phyloP scores from a whole-genome alignment of 2,888 invertebrate genomes.

The Agapostemon virescens region DNA sequence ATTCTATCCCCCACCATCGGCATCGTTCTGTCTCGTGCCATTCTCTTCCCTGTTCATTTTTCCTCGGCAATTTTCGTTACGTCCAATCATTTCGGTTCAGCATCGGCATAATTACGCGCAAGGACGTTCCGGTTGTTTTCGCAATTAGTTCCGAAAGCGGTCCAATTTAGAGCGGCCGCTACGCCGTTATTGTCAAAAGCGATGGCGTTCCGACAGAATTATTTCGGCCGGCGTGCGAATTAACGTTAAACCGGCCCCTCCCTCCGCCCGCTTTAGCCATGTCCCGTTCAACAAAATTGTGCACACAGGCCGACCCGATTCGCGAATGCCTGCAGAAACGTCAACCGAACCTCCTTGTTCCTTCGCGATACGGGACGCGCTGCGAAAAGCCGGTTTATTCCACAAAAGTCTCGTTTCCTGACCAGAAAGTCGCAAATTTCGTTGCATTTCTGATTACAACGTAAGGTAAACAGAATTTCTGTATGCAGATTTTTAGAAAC shows the following conservation, averaged over 20 bases:
- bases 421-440: not conserved
- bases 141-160: conserved; percentile 28
- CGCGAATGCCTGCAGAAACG: not conserved
- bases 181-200: conserved; percentile 4
- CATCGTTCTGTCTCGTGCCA: not conserved
- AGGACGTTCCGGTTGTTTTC: conserved; percentile 14
- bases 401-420: not conserved
- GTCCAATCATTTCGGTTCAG: conserved; percentile 1
- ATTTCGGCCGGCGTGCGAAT: conserved; percentile 12
- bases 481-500: not conserved
- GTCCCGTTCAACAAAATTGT: not conserved
- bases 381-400: not conserved
- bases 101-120: conserved; percentile 30
- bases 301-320: not conserved
- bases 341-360: not conserved
- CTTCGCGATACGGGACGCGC: not conserved
- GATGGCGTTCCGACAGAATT: conserved; percentile 16
- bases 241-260: conserved; percentile 2
- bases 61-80: not conserved
- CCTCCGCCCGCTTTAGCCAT: not conserved
- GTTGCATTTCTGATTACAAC: not conserved
- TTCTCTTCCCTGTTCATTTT: not conserved
- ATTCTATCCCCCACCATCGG: not conserved
- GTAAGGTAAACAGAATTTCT: not conserved
- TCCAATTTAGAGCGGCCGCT: conserved; percentile 11